Base-by-base conservation (phyloP, 2,888 invertebrate genomes). In the Stenoptilia bipunctidactyla region DNA sequence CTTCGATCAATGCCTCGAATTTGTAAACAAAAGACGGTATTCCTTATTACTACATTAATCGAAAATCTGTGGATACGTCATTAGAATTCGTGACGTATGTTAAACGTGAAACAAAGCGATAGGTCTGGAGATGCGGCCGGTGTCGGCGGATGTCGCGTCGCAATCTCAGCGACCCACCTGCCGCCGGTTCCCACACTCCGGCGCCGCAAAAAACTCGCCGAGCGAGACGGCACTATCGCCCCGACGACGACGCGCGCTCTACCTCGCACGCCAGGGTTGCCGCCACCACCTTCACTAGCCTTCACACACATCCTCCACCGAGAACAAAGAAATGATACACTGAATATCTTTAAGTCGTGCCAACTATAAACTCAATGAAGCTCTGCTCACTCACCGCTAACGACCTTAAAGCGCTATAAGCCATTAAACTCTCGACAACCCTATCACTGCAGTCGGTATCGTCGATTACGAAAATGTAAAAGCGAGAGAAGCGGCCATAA, bases 111-210 rank as follows among this genome's bases (percentile, higher is more conserved):
- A 73, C 72, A 74, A 72, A 72, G 71, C 68, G 55, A 58, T 54
- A 54, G 58, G 52, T 52, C 63, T 63, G 58, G 65, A 75, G 82
- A 77, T 79, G 82, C 77, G 77, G 79, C 80, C 76, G 77, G 79
- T 77, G 82, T 79, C 69, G 68, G 77, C 82, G 82, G 83, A 83
- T 83, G 83, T 82, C 82, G 76, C 77, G 70, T 69, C 76, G 77
- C 82, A 82, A 82, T 83, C 83, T 80, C 82, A 59, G 79, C 13
- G 74, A 71, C 77, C 80, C 83, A 83, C 83, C 83, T 83, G 83
- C 83, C 76, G 72, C 66, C 67, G 82, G n/a, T 83, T 83, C 83
- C 83, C 83, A 83, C 83, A 83, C 83, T 83, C 82, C 74, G 71
- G 75, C 80, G 80, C 79, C 77, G 82, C 79, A 82, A 83, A 83